These are phyloP conservation scores for Sinocyclocheilus maitianheensis DNA, from an alignment of 2,113 vertebrate species.

Conservation along the genomic window DNA sequence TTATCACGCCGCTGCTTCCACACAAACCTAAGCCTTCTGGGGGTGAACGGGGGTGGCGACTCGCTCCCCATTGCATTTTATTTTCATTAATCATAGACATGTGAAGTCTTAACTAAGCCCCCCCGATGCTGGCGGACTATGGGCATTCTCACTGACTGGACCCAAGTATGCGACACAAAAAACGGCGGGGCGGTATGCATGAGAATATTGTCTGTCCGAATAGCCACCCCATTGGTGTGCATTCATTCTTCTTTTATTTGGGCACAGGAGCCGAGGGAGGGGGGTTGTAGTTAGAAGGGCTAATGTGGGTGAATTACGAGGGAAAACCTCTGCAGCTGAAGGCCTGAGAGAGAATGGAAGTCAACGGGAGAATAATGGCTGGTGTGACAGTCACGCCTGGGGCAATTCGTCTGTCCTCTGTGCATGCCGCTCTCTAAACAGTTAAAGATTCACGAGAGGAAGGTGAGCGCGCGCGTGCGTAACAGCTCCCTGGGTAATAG, in stretches of 20 bases:
- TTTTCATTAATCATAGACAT: slow-evolving; percentile 52
- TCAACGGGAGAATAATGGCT: slow-evolving; percentile 51
- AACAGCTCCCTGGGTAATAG: slow-evolving; percentile 56
- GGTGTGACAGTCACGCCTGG: slow-evolving; percentile 50
- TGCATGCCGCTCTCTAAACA: slow-evolving; percentile 54
- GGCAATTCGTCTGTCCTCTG: slow-evolving; percentile 47
- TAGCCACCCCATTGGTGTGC: slow-evolving; percentile 31
- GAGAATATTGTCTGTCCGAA: slow-evolving; percentile 40
- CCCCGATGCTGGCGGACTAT: slow-evolving; percentile 10
- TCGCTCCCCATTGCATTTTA: slow-evolving; percentile 36
- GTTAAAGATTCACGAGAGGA: slow-evolving; percentile 59
- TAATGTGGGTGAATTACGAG: slow-evolving; percentile 56
- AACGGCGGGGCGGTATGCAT: not conserved
- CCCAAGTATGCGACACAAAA: slow-evolving; percentile 31
- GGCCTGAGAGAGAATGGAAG: slow-evolving; percentile 48
- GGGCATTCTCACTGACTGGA: slow-evolving; percentile 26
- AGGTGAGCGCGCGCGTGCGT: not conserved
- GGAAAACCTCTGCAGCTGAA: slow-evolving; percentile 35
- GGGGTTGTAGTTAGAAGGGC: slow-evolving; percentile 33
- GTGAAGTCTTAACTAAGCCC: slow-evolving; percentile 50
- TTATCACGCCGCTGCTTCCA: slow-evolving; percentile 49
- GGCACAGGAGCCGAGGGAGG: not conserved
- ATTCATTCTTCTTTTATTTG: slow-evolving; percentile 43
- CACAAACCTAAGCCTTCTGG: slow-evolving; percentile 41
- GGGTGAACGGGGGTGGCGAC: not conserved